phyloP scores from a whole-genome alignment of 2,797 vertebrate species.

The Pangasius larnaudii region DNA sequence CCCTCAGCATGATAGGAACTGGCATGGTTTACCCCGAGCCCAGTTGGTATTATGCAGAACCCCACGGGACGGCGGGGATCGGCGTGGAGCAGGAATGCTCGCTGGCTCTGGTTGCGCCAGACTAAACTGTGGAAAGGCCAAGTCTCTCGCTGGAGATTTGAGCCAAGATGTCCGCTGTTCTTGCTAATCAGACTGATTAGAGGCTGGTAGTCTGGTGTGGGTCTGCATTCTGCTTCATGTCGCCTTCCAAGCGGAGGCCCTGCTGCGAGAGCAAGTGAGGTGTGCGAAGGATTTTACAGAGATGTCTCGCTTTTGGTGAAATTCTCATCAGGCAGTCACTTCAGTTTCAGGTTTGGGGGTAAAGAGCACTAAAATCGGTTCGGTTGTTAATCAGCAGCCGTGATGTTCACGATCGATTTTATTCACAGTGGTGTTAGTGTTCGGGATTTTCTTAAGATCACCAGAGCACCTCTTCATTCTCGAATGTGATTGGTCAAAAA shows the following conservation, averaged over 20 bases:
- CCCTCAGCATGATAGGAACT: slow-evolving; percentile 33
- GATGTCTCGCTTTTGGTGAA: background rate
- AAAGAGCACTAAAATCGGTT: background rate
- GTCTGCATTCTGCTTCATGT: slow-evolving; percentile 1
- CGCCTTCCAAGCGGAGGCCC: background rate
- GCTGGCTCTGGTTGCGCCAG: slow-evolving; percentile 67
- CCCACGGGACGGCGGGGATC: slow-evolving; percentile 57
- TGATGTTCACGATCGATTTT: background rate
- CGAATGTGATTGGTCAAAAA: background rate
- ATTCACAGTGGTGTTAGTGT: background rate
- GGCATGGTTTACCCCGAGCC: slow-evolving; percentile 25
- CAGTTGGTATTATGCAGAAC: slow-evolving; percentile 37
- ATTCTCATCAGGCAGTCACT: background rate
- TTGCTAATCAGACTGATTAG: slow-evolving; percentile 79
- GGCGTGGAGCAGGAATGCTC: slow-evolving; percentile 59
- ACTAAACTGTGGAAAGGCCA: slow-evolving; percentile 67
- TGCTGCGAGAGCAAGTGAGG: background rate
- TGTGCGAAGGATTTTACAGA: background rate
- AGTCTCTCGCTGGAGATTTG: slow-evolving; percentile 70
- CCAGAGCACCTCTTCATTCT: background rate
- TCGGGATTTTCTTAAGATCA: background rate
- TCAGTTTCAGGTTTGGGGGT: background rate
- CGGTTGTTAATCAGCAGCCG: background rate
- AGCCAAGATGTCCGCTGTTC: slow-evolving; percentile 67
- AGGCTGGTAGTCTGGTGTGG: slow-evolving; percentile 45